Percentiles rank a stretch among this genome's conserved stretches.
Evolutionary conservation across 2,797 vertebrate species (phyloP).

Genomic region (Sylvilagus floridanus): DNA sequence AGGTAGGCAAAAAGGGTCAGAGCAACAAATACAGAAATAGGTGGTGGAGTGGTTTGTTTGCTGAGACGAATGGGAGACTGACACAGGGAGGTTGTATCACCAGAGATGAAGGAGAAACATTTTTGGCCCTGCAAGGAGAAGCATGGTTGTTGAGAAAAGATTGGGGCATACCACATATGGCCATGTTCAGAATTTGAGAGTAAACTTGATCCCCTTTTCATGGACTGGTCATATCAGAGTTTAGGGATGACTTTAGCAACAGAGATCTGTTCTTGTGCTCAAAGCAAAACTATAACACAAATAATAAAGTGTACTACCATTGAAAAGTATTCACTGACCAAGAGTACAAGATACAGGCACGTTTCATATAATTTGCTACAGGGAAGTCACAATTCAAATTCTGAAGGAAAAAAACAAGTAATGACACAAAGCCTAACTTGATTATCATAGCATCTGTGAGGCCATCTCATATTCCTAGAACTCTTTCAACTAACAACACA

Average conservation of each 20-base stretch:
- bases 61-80: not conserved
- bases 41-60: not conserved
- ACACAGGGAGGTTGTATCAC: not conserved
- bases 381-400: not conserved
- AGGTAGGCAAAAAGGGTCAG: not conserved
- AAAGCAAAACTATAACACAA: slow-evolving; percentile 45
- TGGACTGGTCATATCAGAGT: not conserved
- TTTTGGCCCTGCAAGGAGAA: not conserved
- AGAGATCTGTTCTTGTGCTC: not conserved
- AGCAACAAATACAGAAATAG: not conserved
- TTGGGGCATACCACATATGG: not conserved
- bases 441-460: not conserved
- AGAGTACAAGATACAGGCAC: not conserved
- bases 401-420: not conserved
- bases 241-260: slow-evolving; percentile 36
- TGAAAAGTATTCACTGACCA: slow-evolving; percentile 6
- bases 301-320: not conserved
- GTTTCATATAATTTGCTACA: not conserved
- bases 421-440: not conserved
- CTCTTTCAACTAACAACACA: slow-evolving; percentile 2
- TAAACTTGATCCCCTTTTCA: not conserved
- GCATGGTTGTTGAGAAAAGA: not conserved
- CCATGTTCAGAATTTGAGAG: not conserved
- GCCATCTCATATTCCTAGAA: not conserved
- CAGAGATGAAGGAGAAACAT: not conserved